These are phyloP conservation scores for Ethmia dodecea DNA, from an alignment of 2,888 invertebrate species.

Conservation along the genomic window DNA sequence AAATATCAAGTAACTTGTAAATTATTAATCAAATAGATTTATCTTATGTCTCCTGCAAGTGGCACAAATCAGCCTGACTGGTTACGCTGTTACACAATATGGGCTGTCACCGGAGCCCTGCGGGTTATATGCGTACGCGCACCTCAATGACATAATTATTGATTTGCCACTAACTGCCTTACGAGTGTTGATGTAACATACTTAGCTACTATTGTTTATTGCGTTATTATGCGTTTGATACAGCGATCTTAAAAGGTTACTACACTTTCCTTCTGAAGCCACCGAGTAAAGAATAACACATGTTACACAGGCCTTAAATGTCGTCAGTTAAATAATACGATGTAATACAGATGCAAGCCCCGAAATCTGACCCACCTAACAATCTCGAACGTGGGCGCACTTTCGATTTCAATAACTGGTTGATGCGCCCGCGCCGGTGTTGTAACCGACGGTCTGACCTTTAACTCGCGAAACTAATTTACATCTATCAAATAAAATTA, in stretches of 20 bases:
- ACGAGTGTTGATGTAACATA: too few relatives aligned
- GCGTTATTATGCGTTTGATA: too few relatives aligned
- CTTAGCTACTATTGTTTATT: too few relatives aligned
- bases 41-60: too few relatives aligned
- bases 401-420: conserved; percentile 45
- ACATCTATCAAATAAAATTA: conserved; percentile 19
- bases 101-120: conserved; percentile 36
- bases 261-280: not conserved
- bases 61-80: conserved; percentile 24
- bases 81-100: too few relatives aligned
- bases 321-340: conserved; percentile 46
- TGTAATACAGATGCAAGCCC: conserved; percentile 58
- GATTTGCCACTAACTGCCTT: conserved; percentile 27
- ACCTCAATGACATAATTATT: conserved; percentile 43
- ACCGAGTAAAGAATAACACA: not conserved
- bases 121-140: conserved; percentile 21
- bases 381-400: conserved; percentile 39
- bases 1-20: too few relatives aligned
- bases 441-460: conserved; percentile 44
- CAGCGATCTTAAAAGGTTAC: too few relatives aligned
- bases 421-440: conserved; percentile 29
- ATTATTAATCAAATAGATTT: too few relatives aligned
- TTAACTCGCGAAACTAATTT: conserved; percentile 32
- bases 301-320: conserved; percentile 25
- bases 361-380: conserved; percentile 43